Evolutionary conservation across 2,888 invertebrate genomes (phyloP), one percentile per base, ranked within the genome.

Genomic region (Apomyelois bistriatella): DNA sequence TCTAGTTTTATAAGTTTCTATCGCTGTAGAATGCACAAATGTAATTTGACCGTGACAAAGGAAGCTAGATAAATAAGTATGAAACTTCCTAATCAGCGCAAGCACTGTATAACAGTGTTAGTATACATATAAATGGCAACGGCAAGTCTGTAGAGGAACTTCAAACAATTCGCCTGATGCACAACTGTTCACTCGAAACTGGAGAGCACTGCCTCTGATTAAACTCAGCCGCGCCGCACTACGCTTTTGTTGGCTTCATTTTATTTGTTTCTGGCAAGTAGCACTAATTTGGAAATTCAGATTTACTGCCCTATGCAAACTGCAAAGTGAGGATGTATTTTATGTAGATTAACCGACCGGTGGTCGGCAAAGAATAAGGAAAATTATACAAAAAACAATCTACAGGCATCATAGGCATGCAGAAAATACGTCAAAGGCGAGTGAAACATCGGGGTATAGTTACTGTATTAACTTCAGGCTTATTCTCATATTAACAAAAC

Each of bases 131-230:
- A n/a, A n/a, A n/a, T n/a, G 15, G 13, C 16, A 15, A 8, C 15
- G 13, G 16, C 13, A 40, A 22, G 15, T 38, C 42, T 42, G 22
- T 30, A 43, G 42, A 42, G 43, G 28, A 47, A 15, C 53, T 54
- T 50, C 53, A 50, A 54, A 54, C 53, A 46, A 54, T 54, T 53
- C 53, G 48, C 30, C 53, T 41, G 48, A 48, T 42, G 53, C 53
- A 49, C 54, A 54, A 16, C 30, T 37, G 36, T 78, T 77, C 66
- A 64, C 79, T 78, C 65, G 70, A 70, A 61, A 66, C 68, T 76
- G 66, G 68, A 79, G 77, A 69, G 77, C 76, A 68, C 28, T 40
- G 79, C 68, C 66, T 71, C 74, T 85, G 84, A 84, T 85, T 84
- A 82, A 83, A 82, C 76, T 72, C 71, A 58, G 68, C 66, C 64